Base-by-base conservation (phyloP, 2,888 invertebrate genomes). In the Ormia ochracea region DNA sequence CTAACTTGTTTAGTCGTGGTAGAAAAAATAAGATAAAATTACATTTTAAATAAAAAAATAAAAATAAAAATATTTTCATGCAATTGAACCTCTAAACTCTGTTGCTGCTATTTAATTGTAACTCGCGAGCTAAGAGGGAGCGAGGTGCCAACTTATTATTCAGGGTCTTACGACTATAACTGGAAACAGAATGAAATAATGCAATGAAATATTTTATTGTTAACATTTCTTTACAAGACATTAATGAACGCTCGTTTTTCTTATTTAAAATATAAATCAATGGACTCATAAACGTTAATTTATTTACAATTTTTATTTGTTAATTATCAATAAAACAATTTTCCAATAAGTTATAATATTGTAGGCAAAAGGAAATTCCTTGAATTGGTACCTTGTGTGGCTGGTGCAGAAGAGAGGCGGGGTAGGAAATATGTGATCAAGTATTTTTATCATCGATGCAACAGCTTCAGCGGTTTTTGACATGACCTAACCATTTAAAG, bases 121-220 rank as follows among this genome's bases (percentile, higher is more conserved):
- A 58, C 69, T 45, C 70, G 65, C 21, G 69, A n/a, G 78, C 45
- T 66, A 52, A 50, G 26, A 74, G 75, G 69, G 59, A 69, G 75
- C 74, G 59, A 69, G 69, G 74, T 75, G 74, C 23, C 63, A 66
- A 65, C 38, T 48, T 65, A 9, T 38, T 23, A 50, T 74, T 74
- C 65, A 65, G 28, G 65, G 69, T 69, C 38, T 76, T 63, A 38
- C 14, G 38, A 56, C 33, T 56, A 38, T 23, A 56, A 56, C 33
- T 56, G 33, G 21, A 56, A 56, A 21, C 6, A 36, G 23, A 56
- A 23, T 36, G 1, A 36, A 54, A 54, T 6, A 21, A 54, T 12
- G 23, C 7, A 33, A 56, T 33, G 23, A 38, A 45, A 36, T 43
- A 33, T 33, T 48, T 56, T 26, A 56, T 73, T 43, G 14, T 65